A percentile compares a stretch with the other conserved stretches of the same genome.
phyloP scores from a whole-genome alignment of 2,888 invertebrate species.

The Xestoiulus laeticollis region DNA sequence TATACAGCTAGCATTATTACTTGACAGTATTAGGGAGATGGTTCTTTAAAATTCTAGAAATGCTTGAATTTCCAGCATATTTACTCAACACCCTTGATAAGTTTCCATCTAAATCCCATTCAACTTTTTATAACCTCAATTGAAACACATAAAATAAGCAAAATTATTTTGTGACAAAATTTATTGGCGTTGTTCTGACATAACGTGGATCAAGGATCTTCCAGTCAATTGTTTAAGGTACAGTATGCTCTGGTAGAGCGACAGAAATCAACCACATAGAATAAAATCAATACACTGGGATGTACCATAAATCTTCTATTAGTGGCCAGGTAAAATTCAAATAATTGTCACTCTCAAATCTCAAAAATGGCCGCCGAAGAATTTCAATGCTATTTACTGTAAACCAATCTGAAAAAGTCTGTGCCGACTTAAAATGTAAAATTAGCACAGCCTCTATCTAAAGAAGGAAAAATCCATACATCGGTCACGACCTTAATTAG shows the following conservation, averaged over 20 bases:
- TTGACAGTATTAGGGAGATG: too few relatives aligned
- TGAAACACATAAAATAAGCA: neutral
- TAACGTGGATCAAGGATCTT: neutral
- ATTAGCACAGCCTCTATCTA: too few relatives aligned
- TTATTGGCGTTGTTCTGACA: neutral
- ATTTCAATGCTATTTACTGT: too few relatives aligned
- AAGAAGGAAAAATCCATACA: neutral
- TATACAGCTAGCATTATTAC: too few relatives aligned
- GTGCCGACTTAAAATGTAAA: too few relatives aligned
- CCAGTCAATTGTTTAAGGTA: neutral
- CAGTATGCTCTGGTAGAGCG: neutral
- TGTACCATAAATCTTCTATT: slow-evolving; percentile 8
- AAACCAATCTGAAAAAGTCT: too few relatives aligned
- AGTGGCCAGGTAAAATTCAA: neutral
- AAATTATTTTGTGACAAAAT: neutral
- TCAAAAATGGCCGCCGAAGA: too few relatives aligned
- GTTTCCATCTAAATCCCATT: neutral
- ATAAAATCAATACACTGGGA: neutral
- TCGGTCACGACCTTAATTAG: neutral
- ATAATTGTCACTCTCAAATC: too few relatives aligned
- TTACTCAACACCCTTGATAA: too few relatives aligned
- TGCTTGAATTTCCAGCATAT: too few relatives aligned
- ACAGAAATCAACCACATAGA: neutral
- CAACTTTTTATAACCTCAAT: neutral
- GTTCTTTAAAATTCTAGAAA: too few relatives aligned